phyloP scores from a whole-genome alignment of 2,888 invertebrate genomes.

The Odontocerum albicorne region DNA sequence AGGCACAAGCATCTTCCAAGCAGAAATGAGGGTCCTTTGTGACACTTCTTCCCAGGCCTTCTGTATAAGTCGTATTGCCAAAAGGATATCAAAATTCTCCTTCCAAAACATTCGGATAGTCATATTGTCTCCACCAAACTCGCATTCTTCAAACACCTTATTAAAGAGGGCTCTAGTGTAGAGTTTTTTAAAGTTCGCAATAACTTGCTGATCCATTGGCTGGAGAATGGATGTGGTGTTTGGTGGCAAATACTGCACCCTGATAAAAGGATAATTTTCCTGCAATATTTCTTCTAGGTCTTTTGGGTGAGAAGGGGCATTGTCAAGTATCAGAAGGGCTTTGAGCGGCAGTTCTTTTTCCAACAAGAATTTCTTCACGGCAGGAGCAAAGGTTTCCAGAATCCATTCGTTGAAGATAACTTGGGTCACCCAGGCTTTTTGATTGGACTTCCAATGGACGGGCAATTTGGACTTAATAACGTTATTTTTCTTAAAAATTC shows the following conservation, averaged over 20 bases:
- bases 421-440: slow-evolving; percentile 31
- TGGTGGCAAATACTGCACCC: slow-evolving; percentile 12
- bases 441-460: slow-evolving; percentile 28
- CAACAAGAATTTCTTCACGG: slow-evolving; percentile 31
- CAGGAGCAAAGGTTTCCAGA: slow-evolving; percentile 23
- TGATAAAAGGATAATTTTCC: slow-evolving; percentile 30
- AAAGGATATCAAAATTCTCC: slow-evolving; percentile 23
- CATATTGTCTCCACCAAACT: slow-evolving; percentile 22
- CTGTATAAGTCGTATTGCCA: slow-evolving; percentile 26
- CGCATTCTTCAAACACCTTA: slow-evolving; percentile 13
- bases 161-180: slow-evolving; percentile 9
- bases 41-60: slow-evolving; percentile 27
- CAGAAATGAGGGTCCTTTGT: slow-evolving; percentile 22
- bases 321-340: slow-evolving; percentile 22
- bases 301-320: slow-evolving; percentile 23
- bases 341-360: slow-evolving; percentile 24
- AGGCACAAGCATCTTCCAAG: slow-evolving; percentile 33
- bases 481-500: slow-evolving; percentile 25
- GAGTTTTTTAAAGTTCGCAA: slow-evolving; percentile 27
- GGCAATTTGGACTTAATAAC: slow-evolving; percentile 26
- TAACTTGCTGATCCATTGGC: too few relatives aligned
- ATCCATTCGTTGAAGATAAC: slow-evolving; percentile 32
- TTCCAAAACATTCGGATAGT: slow-evolving; percentile 27
- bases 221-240: too few relatives aligned
- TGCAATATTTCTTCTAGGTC: slow-evolving; percentile 28